A percentile compares a stretch with the other conserved stretches of the same genome.
These are phyloP conservation scores for Philonicus albiceps DNA, from an alignment of 2,888 invertebrate genomes.

Conservation along the genomic window DNA sequence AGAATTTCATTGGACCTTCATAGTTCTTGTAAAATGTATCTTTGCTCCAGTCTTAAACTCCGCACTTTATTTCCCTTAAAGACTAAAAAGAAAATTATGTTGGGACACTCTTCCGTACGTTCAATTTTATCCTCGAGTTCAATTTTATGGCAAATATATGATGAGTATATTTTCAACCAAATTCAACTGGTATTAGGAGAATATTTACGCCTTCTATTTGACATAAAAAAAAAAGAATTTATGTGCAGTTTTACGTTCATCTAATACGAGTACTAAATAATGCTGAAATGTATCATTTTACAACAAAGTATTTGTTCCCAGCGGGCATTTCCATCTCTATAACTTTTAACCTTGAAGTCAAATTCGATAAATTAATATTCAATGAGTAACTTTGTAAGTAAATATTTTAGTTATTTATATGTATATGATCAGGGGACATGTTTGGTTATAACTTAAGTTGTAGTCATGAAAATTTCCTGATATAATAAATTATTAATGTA, in stretches of 20 bases:
- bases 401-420: no score
- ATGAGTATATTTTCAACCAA: background rate
- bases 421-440: no score
- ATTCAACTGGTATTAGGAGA: background rate
- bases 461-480: no score
- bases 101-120: background rate
- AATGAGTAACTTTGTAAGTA: no score
- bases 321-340: background rate
- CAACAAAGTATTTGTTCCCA: background rate
- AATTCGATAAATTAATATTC: no score
- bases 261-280: background rate
- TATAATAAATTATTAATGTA: background rate
- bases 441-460: no score
- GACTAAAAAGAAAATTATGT: background rate
- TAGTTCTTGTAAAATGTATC: no score
- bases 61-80: no score
- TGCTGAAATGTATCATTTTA: background rate
- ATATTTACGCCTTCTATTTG: background rate
- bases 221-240: background rate
- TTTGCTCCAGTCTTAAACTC: no score
- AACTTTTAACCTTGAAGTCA: background rate
- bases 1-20: no score
- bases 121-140: background rate
- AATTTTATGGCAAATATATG: background rate
- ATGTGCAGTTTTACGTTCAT: background rate